These are phyloP conservation scores for Drosophila algonquin DNA, from an alignment of 2,888 invertebrate species.

Conservation along the genomic window DNA sequence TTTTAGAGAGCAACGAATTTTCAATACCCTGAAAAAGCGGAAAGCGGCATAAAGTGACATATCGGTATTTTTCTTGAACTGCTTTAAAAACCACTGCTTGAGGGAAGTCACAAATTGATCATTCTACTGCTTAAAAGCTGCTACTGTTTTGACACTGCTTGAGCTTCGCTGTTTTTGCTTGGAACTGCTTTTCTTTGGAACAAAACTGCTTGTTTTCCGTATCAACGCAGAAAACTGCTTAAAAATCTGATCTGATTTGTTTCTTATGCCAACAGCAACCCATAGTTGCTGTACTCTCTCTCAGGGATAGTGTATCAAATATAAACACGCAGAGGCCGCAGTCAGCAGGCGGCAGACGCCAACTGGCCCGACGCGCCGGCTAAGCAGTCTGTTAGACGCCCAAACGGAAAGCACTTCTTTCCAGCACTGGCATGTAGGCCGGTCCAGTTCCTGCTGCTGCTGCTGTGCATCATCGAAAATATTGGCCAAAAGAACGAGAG, in stretches of 20 bases:
- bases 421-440: conserved; percentile 22
- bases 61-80: background rate
- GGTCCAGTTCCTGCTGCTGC: conserved; percentile 4
- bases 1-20: background rate
- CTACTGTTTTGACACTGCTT: no score
- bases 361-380: conserved; percentile 9
- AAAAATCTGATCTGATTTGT: background rate
- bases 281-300: background rate
- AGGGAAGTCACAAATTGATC: background rate
- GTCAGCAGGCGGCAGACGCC: background rate
- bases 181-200: background rate
- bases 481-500: conserved; percentile 3
- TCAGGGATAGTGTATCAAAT: conserved; percentile 22
- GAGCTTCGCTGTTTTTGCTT: no score
- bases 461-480: background rate
- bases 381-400: conserved; percentile 61
- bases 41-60: background rate
- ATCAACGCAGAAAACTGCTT: no score
- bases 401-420: conserved; percentile 8
- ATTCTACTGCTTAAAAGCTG: background rate
- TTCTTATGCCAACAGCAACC: background rate
- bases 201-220: background rate
- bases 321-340: conserved; percentile 3
- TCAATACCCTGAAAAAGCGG: background rate
- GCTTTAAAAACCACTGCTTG: background rate